Percentiles rank a stretch among this genome's conserved stretches.
Conservation (phyloP, 2,888 invertebrate genomes). For the Andrena chrysosceles region DNA sequence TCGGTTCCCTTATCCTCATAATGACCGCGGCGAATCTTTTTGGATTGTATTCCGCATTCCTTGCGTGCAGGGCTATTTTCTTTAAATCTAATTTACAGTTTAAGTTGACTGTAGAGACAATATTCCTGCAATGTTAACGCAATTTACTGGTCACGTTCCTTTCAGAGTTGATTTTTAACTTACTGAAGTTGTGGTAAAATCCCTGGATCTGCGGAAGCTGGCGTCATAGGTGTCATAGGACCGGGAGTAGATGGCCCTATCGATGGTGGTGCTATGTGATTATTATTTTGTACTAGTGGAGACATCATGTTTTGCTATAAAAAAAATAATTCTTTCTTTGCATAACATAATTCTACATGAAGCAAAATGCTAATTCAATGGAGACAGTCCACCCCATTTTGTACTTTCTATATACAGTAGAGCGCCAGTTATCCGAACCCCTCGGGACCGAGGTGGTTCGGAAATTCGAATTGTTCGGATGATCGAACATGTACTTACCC, state of each 20-base stretch:
- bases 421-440: too few relatives aligned
- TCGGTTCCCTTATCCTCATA: slow-evolving; percentile 94
- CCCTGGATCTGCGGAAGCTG: slow-evolving; percentile 95
- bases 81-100: slow-evolving; percentile 98
- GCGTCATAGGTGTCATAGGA: slow-evolving; percentile 92
- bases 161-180: slow-evolving; percentile 73
- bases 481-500: too few relatives aligned
- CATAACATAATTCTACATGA: neutral
- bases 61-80: slow-evolving; percentile 98
- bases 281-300: slow-evolving; percentile 90
- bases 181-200: slow-evolving; percentile 97
- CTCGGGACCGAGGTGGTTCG: too few relatives aligned
- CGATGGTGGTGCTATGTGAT: slow-evolving; percentile 87
- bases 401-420: too few relatives aligned
- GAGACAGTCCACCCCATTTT: too few relatives aligned
- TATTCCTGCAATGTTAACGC: slow-evolving; percentile 89
- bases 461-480: too few relatives aligned
- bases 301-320: slow-evolving; percentile 94
- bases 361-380: too few relatives aligned
- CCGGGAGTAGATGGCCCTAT: slow-evolving; percentile 91
- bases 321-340: slow-evolving; percentile 30
- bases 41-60: slow-evolving; percentile 99
- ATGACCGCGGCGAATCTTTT: slow-evolving; percentile 99
- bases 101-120: slow-evolving; percentile 98
- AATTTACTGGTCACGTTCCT: neutral